Percentiles rank a stretch among this genome's conserved stretches.
These are phyloP conservation scores for Oscheius onirici DNA, from an alignment of 2,888 invertebrate species.

Conservation along the genomic window DNA sequence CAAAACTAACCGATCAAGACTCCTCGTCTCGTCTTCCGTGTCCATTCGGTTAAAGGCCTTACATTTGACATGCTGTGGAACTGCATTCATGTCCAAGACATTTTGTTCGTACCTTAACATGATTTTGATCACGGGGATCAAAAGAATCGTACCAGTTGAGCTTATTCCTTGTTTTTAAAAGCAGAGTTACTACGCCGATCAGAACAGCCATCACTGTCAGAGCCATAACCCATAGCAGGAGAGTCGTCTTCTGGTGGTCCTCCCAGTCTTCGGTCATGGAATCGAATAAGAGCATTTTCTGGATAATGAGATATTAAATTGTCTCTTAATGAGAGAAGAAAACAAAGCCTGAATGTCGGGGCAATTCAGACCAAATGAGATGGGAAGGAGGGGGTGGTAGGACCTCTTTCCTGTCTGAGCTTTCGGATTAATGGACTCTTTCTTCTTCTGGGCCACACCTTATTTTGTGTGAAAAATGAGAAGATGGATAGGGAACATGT, in stretches of 20 bases:
- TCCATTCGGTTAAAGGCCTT: conserved; percentile 60
- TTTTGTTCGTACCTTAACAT: conserved; percentile 63
- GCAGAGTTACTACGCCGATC: conserved; percentile 34
- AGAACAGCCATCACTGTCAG: conserved; percentile 39
- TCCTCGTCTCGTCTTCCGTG: conserved; percentile 58
- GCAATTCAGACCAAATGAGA: no score
- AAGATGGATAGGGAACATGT: no score
- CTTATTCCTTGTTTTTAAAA: conserved; percentile 37
- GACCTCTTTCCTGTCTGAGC: no score
- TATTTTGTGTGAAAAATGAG: no score
- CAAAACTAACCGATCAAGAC: conserved; percentile 16
- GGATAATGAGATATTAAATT: background rate
- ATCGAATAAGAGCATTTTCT: conserved; percentile 7
- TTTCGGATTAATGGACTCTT: no score
- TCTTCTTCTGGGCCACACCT: no score
- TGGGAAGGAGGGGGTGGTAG: no score
- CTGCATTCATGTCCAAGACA: conserved; percentile 56
- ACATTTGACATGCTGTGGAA: conserved; percentile 58
- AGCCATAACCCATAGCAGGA: conserved; percentile 3
- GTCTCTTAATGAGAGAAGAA: background rate
- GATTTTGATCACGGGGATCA: no score
- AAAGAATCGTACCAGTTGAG: conserved; percentile 47
- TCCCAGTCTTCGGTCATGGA: conserved; percentile 13
- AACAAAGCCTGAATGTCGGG: background rate
- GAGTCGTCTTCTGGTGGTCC: background rate